Conservation (phyloP, 2,888 invertebrate genomes). For the Crioceris asparagi region DNA sequence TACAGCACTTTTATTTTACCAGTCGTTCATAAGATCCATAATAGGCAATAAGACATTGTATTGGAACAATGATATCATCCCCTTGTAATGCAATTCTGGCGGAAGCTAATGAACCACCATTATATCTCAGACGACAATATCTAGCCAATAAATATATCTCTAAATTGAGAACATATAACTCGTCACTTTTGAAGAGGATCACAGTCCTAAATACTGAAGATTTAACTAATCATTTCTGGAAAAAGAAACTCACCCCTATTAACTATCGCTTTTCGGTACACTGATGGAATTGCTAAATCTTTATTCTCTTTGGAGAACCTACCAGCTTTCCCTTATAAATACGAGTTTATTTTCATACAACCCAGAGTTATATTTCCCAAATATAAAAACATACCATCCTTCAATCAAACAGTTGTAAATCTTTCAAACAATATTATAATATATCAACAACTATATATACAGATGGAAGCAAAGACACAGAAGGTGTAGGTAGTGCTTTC, state of each 20-base stretch:
- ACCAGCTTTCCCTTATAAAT: too few relatives aligned
- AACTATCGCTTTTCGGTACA: not conserved
- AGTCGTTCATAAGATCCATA: constrained; percentile 2
- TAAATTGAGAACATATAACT: not conserved
- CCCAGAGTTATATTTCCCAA: too few relatives aligned
- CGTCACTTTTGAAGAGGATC: not conserved
- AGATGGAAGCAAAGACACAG: not conserved
- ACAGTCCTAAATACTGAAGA: not conserved
- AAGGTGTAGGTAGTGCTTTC: not conserved
- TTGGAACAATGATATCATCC: constrained; percentile 7
- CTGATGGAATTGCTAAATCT: too few relatives aligned
- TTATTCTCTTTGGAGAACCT: too few relatives aligned
- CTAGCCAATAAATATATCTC: not conserved
- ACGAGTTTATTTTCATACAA: too few relatives aligned
- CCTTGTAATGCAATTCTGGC: constrained; percentile 4
- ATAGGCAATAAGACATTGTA: constrained; percentile 4
- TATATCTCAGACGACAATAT: not conserved
- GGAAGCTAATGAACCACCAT: constrained; percentile 4
- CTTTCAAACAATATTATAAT: too few relatives aligned
- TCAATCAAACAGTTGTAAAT: too few relatives aligned
- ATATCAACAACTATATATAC: too few relatives aligned
- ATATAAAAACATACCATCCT: too few relatives aligned
- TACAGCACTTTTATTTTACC: constrained; percentile 4
- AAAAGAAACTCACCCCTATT: not conserved
- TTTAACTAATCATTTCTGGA: not conserved